Evolutionary conservation across 2,888 invertebrate species (phyloP).

Genomic region (Petrolisthes cinctipes): DNA sequence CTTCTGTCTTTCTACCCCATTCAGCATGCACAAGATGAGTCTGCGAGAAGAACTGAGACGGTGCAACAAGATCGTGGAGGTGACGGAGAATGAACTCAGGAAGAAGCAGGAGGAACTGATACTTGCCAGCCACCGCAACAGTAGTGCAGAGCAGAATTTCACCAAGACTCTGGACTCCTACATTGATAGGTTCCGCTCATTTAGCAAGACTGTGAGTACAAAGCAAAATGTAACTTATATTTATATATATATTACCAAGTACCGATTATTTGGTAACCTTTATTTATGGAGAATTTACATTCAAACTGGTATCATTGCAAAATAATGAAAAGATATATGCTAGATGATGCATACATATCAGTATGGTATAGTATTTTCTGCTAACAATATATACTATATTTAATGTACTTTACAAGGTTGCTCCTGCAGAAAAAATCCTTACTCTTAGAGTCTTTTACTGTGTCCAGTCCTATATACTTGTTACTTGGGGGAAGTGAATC

Average conservation of each 20-base stretch:
- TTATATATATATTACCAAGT: slow-evolving; percentile 8
- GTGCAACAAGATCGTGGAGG: slow-evolving; percentile 7
- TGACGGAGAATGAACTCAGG: neutral
- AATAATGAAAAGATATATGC: too few species aligned
- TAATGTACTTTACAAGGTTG: too few species aligned
- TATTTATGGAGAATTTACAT: too few species aligned
- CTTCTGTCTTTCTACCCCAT: neutral
- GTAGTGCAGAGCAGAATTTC: slow-evolving; percentile 19
- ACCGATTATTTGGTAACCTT: too few species aligned
- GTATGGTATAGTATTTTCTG: too few species aligned
- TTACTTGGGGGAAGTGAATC: too few species aligned
- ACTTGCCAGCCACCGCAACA: slow-evolving; percentile 22
- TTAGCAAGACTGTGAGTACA: slow-evolving; percentile 27
- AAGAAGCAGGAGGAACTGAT: slow-evolving; percentile 16
- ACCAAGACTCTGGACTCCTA: slow-evolving; percentile 10
- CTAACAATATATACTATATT: too few species aligned
- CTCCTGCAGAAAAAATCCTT: too few species aligned
- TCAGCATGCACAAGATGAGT: slow-evolving; percentile 45
- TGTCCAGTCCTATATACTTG: too few species aligned
- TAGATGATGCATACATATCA: too few species aligned
- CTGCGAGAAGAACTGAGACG: slow-evolving; percentile 25
- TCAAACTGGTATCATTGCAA: too few species aligned
- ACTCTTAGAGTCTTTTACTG: too few species aligned
- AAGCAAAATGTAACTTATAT: neutral
- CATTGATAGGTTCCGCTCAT: slow-evolving; percentile 20